phyloP scores from a whole-genome alignment of 1,140 invertebrate species.

The Sipha flava region DNA sequence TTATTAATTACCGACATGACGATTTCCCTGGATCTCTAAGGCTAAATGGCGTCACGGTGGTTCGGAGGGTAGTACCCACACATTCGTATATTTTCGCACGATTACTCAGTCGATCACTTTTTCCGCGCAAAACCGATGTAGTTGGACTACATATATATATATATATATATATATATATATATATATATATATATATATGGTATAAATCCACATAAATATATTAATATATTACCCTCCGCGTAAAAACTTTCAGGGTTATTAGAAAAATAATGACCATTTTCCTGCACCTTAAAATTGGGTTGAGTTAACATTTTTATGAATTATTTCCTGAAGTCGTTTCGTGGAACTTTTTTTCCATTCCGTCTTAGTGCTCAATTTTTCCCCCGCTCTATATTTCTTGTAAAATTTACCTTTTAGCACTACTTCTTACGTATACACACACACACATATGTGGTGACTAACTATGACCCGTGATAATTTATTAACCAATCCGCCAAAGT shows the following conservation, averaged over 20 bases:
- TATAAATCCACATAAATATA: too few species aligned
- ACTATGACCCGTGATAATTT: too few species aligned
- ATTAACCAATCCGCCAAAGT: too few species aligned
- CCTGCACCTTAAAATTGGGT: background rate
- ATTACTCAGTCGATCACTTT: background rate
- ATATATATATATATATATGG: too few species aligned
- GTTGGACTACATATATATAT: too few species aligned
- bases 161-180: too few species aligned
- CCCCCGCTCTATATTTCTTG: background rate
- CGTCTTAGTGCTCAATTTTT: background rate
- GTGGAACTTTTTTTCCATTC: background rate
- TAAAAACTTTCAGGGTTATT: background rate
- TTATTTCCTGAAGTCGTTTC: slow-evolving; percentile 8
- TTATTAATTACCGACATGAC: background rate
- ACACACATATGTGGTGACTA: too few species aligned
- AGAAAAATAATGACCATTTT: background rate
- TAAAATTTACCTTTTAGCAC: too few species aligned
- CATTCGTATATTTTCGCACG: background rate
- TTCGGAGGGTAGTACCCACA: too few species aligned
- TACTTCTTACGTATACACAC: too few species aligned
- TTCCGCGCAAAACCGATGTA: background rate
- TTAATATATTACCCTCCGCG: background rate
- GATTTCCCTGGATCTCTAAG: background rate
- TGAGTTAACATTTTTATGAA: background rate
- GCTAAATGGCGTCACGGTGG: too few species aligned